Evolutionary conservation across 2,113 vertebrate species (phyloP).

Genomic region (Bolborhynchus lineola): DNA sequence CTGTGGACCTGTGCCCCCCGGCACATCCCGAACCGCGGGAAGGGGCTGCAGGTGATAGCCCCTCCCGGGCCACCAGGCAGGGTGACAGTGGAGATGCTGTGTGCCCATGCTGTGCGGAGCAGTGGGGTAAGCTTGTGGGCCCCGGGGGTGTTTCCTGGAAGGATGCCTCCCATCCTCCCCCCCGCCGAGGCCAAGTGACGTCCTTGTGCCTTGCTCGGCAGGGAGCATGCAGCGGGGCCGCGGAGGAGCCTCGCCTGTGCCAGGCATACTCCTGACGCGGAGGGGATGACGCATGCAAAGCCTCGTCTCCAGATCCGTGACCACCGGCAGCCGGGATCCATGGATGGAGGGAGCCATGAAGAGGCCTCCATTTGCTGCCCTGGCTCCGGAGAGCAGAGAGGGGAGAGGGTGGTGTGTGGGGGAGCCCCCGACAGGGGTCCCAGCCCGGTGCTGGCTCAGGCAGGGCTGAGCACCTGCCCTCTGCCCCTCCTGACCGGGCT

Average conservation of each 20-base stretch:
- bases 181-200: conserved; percentile 11
- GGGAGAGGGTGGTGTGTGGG: not conserved
- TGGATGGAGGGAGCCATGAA: conserved; percentile 10
- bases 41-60: not conserved
- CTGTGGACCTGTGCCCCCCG: not conserved
- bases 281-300: conserved; percentile 68
- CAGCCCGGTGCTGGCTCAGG: not conserved
- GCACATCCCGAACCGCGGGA: not conserved
- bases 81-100: not conserved
- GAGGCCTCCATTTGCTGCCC: conserved; percentile 26
- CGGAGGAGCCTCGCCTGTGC: conserved; percentile 53
- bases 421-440: not conserved
- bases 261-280: conserved; percentile 69
- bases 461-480: not conserved
- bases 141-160: not conserved
- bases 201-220: conserved; percentile 37
- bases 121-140: not conserved
- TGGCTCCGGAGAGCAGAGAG: not conserved
- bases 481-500: not conserved
- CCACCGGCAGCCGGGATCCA: conserved; percentile 11
- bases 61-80: not conserved
- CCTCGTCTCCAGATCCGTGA: conserved; percentile 51
- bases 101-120: not conserved
- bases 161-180: not conserved
- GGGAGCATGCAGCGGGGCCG: conserved; percentile 24